Evolutionary conservation across 2,797 vertebrate genomes (phyloP), one percentile per base, ranked within the genome.

Genomic region (Caiman crocodilus): DNA sequence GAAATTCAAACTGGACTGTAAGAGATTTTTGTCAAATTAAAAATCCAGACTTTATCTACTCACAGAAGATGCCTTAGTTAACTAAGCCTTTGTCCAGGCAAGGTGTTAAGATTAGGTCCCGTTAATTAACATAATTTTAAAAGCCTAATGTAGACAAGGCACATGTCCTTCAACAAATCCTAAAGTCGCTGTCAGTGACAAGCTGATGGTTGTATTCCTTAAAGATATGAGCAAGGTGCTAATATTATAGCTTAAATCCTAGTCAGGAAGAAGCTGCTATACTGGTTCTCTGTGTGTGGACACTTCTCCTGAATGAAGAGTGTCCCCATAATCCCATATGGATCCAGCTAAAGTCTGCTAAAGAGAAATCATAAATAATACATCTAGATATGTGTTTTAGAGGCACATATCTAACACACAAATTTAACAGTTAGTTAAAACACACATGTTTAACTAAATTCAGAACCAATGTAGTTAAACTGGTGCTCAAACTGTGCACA

Each of bases 321-420:
- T 23, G 67, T 50, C 42, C 42, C 42, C 42, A 50, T 50, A 3
- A 13, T 11, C 82, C 61, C 77, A 32, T 1, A 21, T 0, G 0
- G 6, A 94, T 15, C 64, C 64, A 84, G 3, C 69, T 42, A 21
- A 71, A 71, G 42, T 42, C 20, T 42, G 32, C 42, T 71, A 23
- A 25, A 71, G 42, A 28, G 23, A 25, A 30, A 71, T 2, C 18
- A 21, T 69, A 71, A 25, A 71, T 35, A 42, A 11, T 15, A 50
- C 42, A 50, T 50, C 9, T 50, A 50, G 42, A 50, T 50, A 50
- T 11, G 42, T 50, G 42, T 10, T 10, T 50, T 10, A 10, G 3
- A 50, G 10, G 10, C 6, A 50, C 42, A 50, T 50, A 50, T 10
- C 42, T 50, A 50, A 50, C 42, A 50, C 42, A 50, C 42, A 50